phyloP scores from a whole-genome alignment of 2,113 vertebrate genomes.

The Oxyura jamaicensis region DNA sequence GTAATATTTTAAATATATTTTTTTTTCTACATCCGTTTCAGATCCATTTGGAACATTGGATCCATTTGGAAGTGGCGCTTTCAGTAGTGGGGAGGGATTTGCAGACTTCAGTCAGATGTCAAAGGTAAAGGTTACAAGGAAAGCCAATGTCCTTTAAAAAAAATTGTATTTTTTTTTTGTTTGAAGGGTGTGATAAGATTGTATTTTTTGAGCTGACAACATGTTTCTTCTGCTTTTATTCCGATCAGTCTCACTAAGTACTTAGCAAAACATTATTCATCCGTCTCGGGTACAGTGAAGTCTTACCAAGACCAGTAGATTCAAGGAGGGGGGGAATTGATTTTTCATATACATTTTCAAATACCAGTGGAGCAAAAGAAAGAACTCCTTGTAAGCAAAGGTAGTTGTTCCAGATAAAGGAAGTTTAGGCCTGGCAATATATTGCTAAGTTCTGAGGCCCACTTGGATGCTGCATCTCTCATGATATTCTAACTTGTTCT shows the following conservation, averaged over 20 bases:
- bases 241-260: background rate
- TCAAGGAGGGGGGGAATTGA: background rate
- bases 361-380: background rate
- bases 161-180: background rate
- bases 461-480: background rate
- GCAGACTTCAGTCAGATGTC: conserved; percentile 99
- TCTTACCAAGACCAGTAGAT: background rate
- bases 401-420: background rate
- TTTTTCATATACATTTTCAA: background rate
- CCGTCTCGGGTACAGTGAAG: background rate
- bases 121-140: conserved; percentile 77
- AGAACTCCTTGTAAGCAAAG: background rate
- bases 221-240: background rate
- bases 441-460: background rate
- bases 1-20: background rate
- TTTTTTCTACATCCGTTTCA: conserved; percentile 57
- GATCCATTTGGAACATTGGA: conserved; percentile 92
- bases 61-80: conserved; percentile 89
- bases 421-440: background rate
- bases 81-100: conserved; percentile 87
- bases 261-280: background rate
- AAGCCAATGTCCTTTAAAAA: background rate
- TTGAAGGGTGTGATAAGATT: background rate
- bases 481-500: background rate
- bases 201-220: background rate